phyloP scores from a whole-genome alignment of 2,113 vertebrate species.

The Gallinago paraguaiae region DNA sequence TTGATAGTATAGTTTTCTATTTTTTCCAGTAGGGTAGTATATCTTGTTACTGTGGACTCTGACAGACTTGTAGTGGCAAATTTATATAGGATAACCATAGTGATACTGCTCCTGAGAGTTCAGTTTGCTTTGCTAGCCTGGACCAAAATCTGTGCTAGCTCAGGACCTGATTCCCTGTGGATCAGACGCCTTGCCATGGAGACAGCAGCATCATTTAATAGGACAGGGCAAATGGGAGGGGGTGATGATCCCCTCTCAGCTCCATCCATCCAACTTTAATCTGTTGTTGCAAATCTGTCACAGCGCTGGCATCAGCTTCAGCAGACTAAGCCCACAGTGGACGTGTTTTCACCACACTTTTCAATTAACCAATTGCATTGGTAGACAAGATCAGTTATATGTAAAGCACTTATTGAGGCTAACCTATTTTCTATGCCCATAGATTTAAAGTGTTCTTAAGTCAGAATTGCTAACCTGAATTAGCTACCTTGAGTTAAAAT shows the following conservation, averaged over 20 bases:
- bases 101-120: background rate
- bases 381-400: background rate
- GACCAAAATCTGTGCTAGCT: background rate
- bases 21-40: background rate
- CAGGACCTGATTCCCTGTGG: background rate
- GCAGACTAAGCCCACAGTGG: background rate
- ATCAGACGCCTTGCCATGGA: background rate
- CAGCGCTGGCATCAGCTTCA: background rate
- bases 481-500: background rate
- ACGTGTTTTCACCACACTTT: background rate
- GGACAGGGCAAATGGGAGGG: background rate
- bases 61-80: background rate
- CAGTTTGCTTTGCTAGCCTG: background rate
- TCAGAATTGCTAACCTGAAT: background rate
- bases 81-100: background rate
- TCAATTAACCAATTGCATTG: background rate
- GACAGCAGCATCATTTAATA: constrained; percentile 4
- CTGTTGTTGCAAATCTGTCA: constrained; percentile 1
- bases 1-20: background rate
- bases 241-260: background rate
- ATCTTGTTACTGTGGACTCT: background rate
- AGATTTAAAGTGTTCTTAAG: background rate
- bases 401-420: background rate
- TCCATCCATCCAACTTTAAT: constrained; percentile 12
- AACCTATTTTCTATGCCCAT: background rate